These are phyloP conservation scores for Pomatostomus ruficeps DNA, from an alignment of 2,113 vertebrate species.

Conservation along the genomic window DNA sequence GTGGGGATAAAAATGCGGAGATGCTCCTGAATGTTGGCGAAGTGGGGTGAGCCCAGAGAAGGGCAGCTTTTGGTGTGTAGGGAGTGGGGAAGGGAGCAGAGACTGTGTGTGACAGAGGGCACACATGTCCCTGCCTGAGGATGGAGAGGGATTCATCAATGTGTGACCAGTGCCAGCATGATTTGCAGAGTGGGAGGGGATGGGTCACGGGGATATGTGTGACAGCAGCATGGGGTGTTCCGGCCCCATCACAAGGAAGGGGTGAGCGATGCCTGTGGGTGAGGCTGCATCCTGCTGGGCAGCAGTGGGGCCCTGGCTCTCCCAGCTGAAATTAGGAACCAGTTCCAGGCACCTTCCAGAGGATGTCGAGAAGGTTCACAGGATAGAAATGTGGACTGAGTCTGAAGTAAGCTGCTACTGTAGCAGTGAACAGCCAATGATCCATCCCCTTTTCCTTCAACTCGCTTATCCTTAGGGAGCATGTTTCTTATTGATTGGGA, in stretches of 20 bases:
- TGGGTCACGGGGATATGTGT: not conserved
- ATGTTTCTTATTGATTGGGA: not conserved
- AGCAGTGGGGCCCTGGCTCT: not conserved
- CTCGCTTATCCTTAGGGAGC: not conserved
- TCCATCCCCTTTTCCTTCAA: not conserved
- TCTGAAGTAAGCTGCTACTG: not conserved
- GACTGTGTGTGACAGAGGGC: accelerated
- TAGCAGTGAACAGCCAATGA: not conserved
- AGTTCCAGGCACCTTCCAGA: not conserved
- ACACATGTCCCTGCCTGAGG: not conserved
- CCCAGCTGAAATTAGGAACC: not conserved
- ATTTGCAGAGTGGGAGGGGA: not conserved
- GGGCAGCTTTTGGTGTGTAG: accelerated
- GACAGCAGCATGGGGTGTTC: not conserved
- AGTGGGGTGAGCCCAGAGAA: not conserved
- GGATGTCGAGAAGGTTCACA: not conserved
- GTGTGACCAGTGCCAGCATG: not conserved
- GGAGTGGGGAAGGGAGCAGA: accelerated
- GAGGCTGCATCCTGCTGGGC: not conserved
- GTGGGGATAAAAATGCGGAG: not conserved
- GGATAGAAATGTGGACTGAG: not conserved
- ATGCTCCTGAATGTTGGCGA: not conserved
- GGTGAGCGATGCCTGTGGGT: not conserved
- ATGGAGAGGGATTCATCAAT: not conserved
- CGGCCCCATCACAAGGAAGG: not conserved